Evolutionary conservation across 2,113 vertebrate genomes (phyloP).

Genomic region (Chloebia gouldiae): DNA sequence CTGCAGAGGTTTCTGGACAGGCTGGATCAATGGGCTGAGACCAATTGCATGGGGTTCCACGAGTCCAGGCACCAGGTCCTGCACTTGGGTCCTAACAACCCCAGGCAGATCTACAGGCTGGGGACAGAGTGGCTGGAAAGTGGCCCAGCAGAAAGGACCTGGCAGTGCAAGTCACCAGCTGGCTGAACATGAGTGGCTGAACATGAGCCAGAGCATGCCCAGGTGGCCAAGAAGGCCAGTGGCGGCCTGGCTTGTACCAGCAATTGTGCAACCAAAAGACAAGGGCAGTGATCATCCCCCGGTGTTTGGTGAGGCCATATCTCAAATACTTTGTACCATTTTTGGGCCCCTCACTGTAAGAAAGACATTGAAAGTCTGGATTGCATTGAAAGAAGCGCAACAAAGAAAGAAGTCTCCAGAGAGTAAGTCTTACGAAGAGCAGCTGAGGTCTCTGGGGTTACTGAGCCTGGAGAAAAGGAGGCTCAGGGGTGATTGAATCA

Average conservation of each 20-base stretch:
- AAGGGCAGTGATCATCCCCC: background rate
- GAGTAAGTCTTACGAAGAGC: background rate
- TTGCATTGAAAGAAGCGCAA: background rate
- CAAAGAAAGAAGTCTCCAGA: background rate
- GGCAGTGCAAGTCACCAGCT: accelerated
- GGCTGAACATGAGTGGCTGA: background rate
- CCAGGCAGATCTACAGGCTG: background rate
- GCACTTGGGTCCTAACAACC: background rate
- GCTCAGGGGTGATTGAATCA: too few relatives aligned
- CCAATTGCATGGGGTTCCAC: accelerated
- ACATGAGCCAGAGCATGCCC: background rate
- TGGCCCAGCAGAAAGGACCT: background rate
- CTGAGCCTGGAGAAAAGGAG: background rate
- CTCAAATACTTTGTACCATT: background rate
- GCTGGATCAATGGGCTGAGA: accelerated
- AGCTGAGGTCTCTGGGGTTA: background rate
- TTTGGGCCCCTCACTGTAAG: background rate
- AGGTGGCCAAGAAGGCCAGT: background rate
- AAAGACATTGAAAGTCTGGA: background rate
- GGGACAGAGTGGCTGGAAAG: background rate
- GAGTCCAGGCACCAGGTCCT: background rate
- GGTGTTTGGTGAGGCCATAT: background rate
- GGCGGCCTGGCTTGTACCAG: background rate
- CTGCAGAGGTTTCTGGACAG: background rate
- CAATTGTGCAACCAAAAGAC: background rate